Percentiles rank a stretch among this genome's conserved stretches.
Conservation (phyloP, 2,797 vertebrate species). For the Masticophis lateralis region DNA sequence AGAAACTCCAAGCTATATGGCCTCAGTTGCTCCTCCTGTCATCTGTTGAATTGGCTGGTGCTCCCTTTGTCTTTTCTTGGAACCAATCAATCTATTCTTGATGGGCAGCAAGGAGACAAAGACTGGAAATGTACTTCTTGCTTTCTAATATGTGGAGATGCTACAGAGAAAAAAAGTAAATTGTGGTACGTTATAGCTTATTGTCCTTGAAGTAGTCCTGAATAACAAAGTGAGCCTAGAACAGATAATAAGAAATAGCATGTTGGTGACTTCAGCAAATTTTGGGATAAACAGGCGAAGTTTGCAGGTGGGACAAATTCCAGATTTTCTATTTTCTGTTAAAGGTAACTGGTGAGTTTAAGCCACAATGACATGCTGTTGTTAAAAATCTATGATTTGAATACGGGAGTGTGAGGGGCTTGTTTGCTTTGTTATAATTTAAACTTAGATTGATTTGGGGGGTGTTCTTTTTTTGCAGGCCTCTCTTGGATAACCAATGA, state of each 20-base stretch:
- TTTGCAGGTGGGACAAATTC: not conserved
- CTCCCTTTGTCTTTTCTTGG: not conserved
- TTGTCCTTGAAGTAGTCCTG: not conserved
- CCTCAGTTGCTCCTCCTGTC: not conserved
- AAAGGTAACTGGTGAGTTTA: not conserved
- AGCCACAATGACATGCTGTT: not conserved
- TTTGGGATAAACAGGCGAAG: not conserved
- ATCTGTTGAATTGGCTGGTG: not conserved
- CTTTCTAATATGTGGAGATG: not conserved
- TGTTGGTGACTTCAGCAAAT: not conserved
- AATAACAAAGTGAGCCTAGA: not conserved
- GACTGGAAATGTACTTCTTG: not conserved
- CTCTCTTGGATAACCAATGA: slow-evolving; percentile 59
- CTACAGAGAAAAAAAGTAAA: not conserved
- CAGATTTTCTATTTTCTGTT: not conserved
- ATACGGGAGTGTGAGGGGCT: not conserved
- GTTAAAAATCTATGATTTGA: not conserved
- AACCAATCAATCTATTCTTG: not conserved
- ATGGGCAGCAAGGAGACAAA: not conserved
- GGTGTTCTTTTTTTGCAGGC: slow-evolving; percentile 51
- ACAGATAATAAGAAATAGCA: not conserved
- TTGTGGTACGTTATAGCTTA: not conserved
- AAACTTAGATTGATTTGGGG: not conserved
- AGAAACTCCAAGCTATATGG: not conserved
- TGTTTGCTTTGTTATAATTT: not conserved